Evolutionary conservation across 2,797 vertebrate genomes (phyloP).

Genomic region (Phylloscopus collybita): DNA sequence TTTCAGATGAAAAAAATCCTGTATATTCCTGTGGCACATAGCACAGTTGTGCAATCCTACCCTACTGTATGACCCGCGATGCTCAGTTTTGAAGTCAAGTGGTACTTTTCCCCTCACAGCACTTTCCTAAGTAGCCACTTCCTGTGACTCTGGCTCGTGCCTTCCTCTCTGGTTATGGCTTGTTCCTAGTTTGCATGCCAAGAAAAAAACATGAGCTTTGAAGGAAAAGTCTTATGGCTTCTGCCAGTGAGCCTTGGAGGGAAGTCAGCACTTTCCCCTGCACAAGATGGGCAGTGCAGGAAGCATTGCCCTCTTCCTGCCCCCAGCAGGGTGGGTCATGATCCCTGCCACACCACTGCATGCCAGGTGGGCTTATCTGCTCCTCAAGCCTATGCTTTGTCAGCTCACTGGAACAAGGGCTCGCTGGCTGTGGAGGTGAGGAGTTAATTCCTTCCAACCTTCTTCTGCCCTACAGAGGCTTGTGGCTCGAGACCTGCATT

Average conservation of each 20-base stretch:
- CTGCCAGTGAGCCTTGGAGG: fast-evolving
- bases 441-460: neutral
- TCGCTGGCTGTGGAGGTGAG: neutral
- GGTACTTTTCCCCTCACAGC: neutral
- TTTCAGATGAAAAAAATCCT: neutral
- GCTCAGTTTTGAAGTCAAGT: neutral
- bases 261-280: neutral
- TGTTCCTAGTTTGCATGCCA: neutral
- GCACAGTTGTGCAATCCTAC: neutral
- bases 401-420: neutral
- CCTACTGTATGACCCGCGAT: fast-evolving
- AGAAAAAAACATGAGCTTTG: neutral
- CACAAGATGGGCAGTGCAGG: fast-evolving
- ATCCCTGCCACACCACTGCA: neutral
- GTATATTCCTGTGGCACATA: fast-evolving
- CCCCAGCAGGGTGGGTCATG: neutral
- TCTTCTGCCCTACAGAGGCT: slow-evolving; percentile 21
- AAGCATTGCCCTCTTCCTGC: neutral
- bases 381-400: fast-evolving
- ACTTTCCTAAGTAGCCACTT: neutral
- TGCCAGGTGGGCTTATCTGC: neutral
- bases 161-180: neutral
- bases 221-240: neutral
- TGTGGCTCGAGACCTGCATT: slow-evolving; percentile 74
- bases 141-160: neutral